Evolutionary conservation across 2,797 vertebrate species (phyloP).

Genomic region (Scarus forsteni): DNA sequence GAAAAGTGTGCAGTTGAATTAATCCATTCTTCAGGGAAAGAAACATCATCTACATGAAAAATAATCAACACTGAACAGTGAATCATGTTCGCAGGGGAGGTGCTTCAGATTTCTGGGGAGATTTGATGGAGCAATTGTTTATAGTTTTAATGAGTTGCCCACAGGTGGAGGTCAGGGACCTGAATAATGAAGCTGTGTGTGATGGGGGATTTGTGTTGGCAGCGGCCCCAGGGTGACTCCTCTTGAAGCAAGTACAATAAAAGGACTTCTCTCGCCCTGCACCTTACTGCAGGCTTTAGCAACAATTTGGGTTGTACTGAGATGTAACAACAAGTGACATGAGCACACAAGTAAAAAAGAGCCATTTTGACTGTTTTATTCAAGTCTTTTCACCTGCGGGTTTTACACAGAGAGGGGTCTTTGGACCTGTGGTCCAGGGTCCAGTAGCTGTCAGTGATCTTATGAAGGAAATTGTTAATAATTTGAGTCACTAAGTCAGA

Average conservation of each 20-base stretch:
- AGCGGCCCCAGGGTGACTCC: constrained; percentile 27
- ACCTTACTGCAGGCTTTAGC: constrained; percentile 1
- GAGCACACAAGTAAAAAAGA: constrained; percentile 10
- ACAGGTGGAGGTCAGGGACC: constrained; percentile 58
- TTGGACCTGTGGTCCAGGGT: not conserved
- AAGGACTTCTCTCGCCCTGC: constrained; percentile 6
- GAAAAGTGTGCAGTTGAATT: constrained; percentile 39
- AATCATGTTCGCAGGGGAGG: constrained; percentile 62
- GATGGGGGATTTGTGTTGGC: constrained; percentile 59
- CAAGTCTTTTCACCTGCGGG: constrained; percentile 2
- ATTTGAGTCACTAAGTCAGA: not conserved
- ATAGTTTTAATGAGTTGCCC: constrained; percentile 62
- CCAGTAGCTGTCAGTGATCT: not conserved
- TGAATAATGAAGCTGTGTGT: constrained; percentile 67
- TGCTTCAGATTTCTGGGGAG: constrained; percentile 48
- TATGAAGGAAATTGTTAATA: not conserved
- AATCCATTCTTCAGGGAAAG: constrained; percentile 40
- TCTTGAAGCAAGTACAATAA: constrained; percentile 19
- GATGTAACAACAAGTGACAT: constrained; percentile 10
- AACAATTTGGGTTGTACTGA: constrained; percentile 10
- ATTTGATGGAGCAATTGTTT: constrained; percentile 64
- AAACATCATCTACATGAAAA: constrained; percentile 49
- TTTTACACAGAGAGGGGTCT: not conserved
- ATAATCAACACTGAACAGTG: constrained; percentile 58
- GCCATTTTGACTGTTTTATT: constrained; percentile 23